phyloP scores from a whole-genome alignment of 2,113 vertebrate genomes.

The Epinephelus cyanopodus region DNA sequence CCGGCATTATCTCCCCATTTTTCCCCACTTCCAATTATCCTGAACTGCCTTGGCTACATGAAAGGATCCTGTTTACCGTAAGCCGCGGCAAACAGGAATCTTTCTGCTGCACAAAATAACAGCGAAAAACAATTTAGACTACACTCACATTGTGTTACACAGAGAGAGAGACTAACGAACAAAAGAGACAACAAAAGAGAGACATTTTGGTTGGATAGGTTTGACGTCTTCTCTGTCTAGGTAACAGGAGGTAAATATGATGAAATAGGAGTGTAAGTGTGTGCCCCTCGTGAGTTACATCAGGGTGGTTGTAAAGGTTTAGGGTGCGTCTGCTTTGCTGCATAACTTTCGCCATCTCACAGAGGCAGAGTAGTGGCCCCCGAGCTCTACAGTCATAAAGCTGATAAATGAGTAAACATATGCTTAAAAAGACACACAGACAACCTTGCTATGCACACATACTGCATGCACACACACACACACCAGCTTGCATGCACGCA shows the following conservation, averaged over 20 bases:
- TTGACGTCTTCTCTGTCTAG: background rate
- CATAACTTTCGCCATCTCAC: conserved; percentile 1
- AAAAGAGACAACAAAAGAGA: background rate
- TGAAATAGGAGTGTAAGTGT: conserved; percentile 33
- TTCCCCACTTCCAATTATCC: background rate
- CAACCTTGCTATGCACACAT: background rate
- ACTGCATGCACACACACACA: conserved; percentile 14
- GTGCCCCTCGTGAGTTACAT: background rate
- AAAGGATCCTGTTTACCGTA: background rate
- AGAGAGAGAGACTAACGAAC: background rate
- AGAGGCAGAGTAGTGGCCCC: background rate
- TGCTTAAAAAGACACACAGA: conserved; percentile 18
- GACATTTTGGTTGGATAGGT: background rate
- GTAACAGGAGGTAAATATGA: conserved; percentile 24
- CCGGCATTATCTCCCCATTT: background rate
- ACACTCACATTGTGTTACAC: background rate
- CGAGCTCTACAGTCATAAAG: conserved; percentile 5
- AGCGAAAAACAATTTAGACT: background rate
- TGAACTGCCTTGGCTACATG: background rate
- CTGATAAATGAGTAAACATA: conserved; percentile 35
- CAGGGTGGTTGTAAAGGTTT: background rate
- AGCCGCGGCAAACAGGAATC: background rate
- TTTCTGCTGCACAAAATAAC: background rate
- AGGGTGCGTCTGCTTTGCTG: conserved; percentile 1
- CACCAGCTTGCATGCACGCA: conserved; percentile 13